Percentiles rank a stretch among this genome's conserved stretches.
Conservation (phyloP, 2,113 vertebrate species). For the Tragulus kanchil region DNA sequence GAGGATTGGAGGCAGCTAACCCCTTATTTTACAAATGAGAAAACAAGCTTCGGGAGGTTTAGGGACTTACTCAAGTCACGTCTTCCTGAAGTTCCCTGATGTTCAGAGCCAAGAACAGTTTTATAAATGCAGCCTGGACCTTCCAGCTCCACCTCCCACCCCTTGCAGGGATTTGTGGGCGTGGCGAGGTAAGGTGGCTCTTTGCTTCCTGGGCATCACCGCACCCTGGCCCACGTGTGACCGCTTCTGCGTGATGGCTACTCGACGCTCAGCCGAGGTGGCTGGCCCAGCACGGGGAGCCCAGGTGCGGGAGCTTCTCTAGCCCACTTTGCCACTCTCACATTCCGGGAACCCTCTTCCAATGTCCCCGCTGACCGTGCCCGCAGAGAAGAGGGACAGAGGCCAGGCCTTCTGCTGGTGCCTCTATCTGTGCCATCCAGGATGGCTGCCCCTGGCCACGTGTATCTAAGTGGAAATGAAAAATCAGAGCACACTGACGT, state of each 20-base stretch:
- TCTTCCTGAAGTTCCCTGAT: slow-evolving; percentile 13
- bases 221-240: too few species aligned
- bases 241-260: background rate
- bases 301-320: background rate
- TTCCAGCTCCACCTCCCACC: background rate
- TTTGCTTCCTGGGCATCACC: background rate
- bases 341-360: background rate
- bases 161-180: background rate
- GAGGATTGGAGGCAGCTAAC: slow-evolving; percentile 59
- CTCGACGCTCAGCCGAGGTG: background rate
- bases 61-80: slow-evolving; percentile 35
- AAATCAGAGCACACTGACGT: too few species aligned
- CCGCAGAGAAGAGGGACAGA: background rate
- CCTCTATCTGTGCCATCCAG: background rate
- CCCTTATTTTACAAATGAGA: slow-evolving; percentile 72
- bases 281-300: background rate
- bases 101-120: background rate
- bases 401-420: background rate
- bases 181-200: background rate
- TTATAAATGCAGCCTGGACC: background rate
- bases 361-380: background rate
- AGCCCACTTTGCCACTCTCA: background rate
- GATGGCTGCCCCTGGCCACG: background rate
- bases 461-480: background rate
- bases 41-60: slow-evolving; percentile 52